Conservation (phyloP, 1,140 invertebrate genomes). For the Meteorus sp. region DNA sequence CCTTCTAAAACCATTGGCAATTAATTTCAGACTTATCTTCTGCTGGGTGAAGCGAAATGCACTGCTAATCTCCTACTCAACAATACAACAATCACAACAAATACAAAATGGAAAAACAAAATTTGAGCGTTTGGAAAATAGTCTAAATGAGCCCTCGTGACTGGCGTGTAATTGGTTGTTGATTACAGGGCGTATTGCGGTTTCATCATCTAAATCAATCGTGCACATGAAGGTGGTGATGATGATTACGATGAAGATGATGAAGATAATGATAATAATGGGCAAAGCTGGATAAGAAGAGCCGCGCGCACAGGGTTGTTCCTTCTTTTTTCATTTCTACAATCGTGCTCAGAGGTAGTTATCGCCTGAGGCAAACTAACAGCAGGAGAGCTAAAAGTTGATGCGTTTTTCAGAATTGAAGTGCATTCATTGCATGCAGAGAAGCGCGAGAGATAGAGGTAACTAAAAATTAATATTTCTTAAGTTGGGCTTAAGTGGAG, state of each 20-base stretch:
- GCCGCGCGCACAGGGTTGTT: neutral
- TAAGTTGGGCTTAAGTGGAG: neutral
- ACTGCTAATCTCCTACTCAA: neutral
- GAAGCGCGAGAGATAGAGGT: neutral
- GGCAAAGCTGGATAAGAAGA: too few relatives aligned
- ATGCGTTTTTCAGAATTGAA: neutral
- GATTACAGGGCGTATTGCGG: slow-evolving; percentile 17
- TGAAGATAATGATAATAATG: too few relatives aligned
- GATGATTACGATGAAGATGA: neutral
- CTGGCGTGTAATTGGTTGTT: slow-evolving; percentile 15
- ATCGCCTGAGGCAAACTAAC: neutral
- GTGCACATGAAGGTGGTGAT: slow-evolving; percentile 7
- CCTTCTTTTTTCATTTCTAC: neutral
- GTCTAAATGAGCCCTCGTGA: neutral
- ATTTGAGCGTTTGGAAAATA: neutral
- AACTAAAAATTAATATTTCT: slow-evolving; percentile 10
- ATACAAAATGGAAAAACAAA: too few relatives aligned
- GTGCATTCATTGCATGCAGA: slow-evolving; percentile 1
- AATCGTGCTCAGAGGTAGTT: too few relatives aligned
- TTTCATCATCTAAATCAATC: slow-evolving; percentile 26
- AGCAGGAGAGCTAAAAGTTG: neutral
- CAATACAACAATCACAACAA: too few relatives aligned
- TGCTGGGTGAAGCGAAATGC: neutral
- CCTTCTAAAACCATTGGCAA: too few relatives aligned
- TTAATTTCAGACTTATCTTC: too few relatives aligned